phyloP scores from a whole-genome alignment of 2,888 invertebrate species.

The Zaprionus bogoriensis region DNA sequence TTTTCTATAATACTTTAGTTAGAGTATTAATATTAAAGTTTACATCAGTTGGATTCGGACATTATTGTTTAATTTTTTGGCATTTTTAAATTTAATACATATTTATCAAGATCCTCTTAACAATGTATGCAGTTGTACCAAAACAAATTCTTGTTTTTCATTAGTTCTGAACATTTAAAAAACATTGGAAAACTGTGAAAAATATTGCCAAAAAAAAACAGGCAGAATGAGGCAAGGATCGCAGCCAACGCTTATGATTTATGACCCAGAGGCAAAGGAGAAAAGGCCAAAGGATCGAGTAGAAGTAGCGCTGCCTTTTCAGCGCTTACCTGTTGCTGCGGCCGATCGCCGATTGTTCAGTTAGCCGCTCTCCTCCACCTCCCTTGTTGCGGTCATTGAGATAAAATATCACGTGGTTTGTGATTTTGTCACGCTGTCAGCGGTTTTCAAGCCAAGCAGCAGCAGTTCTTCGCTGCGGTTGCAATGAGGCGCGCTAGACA shows the following conservation, averaged over 20 bases:
- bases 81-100: too few species aligned
- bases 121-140: too few species aligned
- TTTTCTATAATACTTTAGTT: too few species aligned
- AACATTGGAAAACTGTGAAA: conserved; percentile 32
- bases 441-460: conserved; percentile 56
- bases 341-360: neutral
- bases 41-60: too few species aligned
- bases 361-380: conserved; percentile 1
- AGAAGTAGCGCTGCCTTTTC: neutral
- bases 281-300: neutral
- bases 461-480: too few species aligned
- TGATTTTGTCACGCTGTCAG: conserved; percentile 78
- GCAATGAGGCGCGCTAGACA: conserved; percentile 30
- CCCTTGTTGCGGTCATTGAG: conserved; percentile 74
- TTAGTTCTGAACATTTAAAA: too few species aligned
- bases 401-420: conserved; percentile 79
- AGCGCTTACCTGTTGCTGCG: neutral
- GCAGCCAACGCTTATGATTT: neutral
- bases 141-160: too few species aligned
- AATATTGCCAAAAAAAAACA: neutral
- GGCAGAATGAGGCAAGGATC: too few species aligned
- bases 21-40: too few species aligned
- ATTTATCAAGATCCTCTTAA: too few species aligned
- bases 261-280: neutral
- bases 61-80: too few species aligned